Percentiles rank a stretch among this genome's conserved stretches.
phyloP scores from a whole-genome alignment of 2,888 invertebrate species.

The Sialis fuliginosa region DNA sequence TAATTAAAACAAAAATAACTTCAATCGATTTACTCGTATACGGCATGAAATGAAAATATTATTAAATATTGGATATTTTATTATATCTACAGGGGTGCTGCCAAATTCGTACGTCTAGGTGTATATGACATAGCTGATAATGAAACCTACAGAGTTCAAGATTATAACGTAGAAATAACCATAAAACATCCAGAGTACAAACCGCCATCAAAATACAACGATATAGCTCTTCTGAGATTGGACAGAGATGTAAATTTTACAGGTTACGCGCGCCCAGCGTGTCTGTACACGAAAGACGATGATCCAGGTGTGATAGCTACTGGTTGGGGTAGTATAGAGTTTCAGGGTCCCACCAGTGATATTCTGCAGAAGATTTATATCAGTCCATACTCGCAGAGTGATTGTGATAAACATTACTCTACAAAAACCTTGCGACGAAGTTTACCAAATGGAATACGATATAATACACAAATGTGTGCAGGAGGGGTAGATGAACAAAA shows the following conservation, averaged over 20 bases:
- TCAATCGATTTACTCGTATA: no score
- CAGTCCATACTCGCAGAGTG: conserved; percentile 15
- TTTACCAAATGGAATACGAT: conserved; percentile 22
- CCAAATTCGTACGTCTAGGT: not conserved
- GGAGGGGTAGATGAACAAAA: conserved; percentile 22
- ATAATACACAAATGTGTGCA: conserved; percentile 27
- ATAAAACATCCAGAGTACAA: conserved; percentile 26
- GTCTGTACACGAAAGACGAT: conserved; percentile 18
- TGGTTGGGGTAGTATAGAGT: conserved; percentile 26
- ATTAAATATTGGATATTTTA: no score
- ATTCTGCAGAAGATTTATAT: conserved; percentile 28
- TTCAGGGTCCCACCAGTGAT: conserved; percentile 14
- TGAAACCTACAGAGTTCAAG: conserved; percentile 14
- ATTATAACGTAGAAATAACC: conserved; percentile 18
- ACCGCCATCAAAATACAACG: conserved; percentile 26
- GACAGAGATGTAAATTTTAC: conserved; percentile 21
- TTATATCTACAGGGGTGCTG: not conserved
- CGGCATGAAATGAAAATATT: no score
- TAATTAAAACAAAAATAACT: no score
- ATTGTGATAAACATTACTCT: conserved; percentile 18
- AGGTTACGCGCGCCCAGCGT: conserved; percentile 27
- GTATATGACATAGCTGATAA: not conserved
- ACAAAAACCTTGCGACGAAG: conserved; percentile 12
- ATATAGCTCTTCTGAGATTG: conserved; percentile 30
- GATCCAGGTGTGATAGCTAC: conserved; percentile 20